phyloP scores from a whole-genome alignment of 2,113 vertebrate species.

The Siniperca knerii region DNA sequence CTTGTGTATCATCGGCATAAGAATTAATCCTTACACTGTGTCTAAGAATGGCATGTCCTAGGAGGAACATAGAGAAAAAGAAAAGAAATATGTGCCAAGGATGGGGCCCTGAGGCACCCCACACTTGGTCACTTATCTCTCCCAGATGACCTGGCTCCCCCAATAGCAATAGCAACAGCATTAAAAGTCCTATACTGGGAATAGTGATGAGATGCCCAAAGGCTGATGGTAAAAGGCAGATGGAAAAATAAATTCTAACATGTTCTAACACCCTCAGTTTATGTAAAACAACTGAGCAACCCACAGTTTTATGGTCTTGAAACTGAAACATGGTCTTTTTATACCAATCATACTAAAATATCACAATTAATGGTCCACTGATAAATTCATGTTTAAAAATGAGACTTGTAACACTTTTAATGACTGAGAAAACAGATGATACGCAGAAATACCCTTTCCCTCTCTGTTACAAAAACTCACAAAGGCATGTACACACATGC shows the following conservation, averaged over 20 bases:
- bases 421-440: neutral
- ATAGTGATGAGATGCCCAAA: slow-evolving; percentile 5
- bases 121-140: neutral
- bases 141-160: too few species aligned
- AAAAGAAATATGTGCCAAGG: slow-evolving; percentile 4
- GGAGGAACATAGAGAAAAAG: neutral
- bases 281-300: neutral
- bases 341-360: neutral
- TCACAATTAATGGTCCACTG: neutral
- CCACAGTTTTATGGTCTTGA: neutral
- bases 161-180: neutral
- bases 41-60: neutral
- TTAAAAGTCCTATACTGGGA: neutral
- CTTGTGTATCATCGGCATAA: neutral
- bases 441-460: slow-evolving; percentile 7
- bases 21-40: neutral
- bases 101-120: slow-evolving; percentile 19
- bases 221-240: neutral
- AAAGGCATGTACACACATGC: slow-evolving; percentile 23
- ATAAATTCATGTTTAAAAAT: slow-evolving; percentile 6
- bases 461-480: slow-evolving; percentile 35
- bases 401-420: neutral
- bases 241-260: neutral
- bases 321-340: neutral
- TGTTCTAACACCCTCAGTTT: neutral